Base-by-base conservation (phyloP, 2,113 vertebrate genomes). In the Lophius piscatorius region DNA sequence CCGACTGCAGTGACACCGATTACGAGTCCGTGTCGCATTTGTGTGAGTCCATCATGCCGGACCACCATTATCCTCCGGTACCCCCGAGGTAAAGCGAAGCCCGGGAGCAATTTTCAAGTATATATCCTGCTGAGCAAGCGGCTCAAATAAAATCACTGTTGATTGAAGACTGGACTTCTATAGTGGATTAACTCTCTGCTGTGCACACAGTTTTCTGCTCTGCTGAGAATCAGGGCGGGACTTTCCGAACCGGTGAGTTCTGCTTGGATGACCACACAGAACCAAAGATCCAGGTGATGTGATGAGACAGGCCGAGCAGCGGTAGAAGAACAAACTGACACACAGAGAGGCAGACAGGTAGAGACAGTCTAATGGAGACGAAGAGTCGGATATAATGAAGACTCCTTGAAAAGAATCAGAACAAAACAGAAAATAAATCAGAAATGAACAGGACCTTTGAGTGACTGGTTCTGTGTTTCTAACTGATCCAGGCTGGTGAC, bases 231-330 rank as follows among this genome's bases (percentile, higher is more conserved):
- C n/a, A n/a, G n/a, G n/a, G n/a, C n/a, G n/a, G 28, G 9, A 61
- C 41, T 79, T 45, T n/a, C n/a, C 38, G 40, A 55, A 46, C 58
- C 55, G 47, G 41, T 12, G 64, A 56, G 68, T 82, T 85, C 70
- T 85, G 75, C 82, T 84, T 68, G 82, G 59, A 65, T 81, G 57
- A 66, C 70, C 63, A 49, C 58, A 59, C 22, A 31, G 26, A 80
- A 41, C 71, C 61, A 60, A 55, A 78, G 70, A 74, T 72, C 67
- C 61, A 60, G 73, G 38, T 67, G 58, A 66, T 2, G 16, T 67
- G 78, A 81, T 29, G 51, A 66, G 70, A 63, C 70, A 65, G 65
- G 67, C 68, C 54, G 52, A 69, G 38, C 45, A 52, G 38, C 11
- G 6, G 16, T 17, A 55, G 41, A 45, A 50, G 9, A 62, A 33